Base-by-base conservation (phyloP, 2,888 invertebrate species). In the Pseudoips prasinana region DNA sequence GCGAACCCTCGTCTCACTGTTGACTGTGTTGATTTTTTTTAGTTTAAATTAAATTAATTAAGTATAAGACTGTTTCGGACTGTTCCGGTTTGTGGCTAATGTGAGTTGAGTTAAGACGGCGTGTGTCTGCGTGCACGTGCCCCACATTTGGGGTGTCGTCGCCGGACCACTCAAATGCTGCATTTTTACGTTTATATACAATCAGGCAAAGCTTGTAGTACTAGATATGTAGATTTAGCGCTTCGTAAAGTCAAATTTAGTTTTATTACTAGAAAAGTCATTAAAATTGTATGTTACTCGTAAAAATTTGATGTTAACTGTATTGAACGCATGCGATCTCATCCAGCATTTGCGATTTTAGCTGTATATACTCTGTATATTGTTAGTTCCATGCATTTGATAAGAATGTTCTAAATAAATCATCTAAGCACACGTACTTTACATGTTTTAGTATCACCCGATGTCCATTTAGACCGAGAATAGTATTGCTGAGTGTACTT, bases 11-110 rank as follows among this genome's bases (percentile, higher is more conserved):
- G 55, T 59, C 62, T 59, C 61, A 47, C 64, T 75, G 78, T 78
- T 84, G 71, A 85, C 72, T 70, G 83, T 81, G 83, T 57, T 56
- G 41, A 56, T 42, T 39, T 38, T 50, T 41, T 52, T 39, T 42
- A 48, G 36, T 47, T 51, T 8, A 46, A 38, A 48, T 63, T 58
- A 53, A 62, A 39, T 48, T 36, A 59, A 33, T 33, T 57, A 66
- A 66, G 70, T 39, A 72, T 67, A 72, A 72, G 63, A 76, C 69
- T 64, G 41, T 64, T 61, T 70, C 51, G 82, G 80, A 84, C 69
- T 81, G 73, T 74, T 58, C 74, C 74, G 57, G 77, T 78, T 76
- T 64, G 81, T 77, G 83, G 75, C 77, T 73, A 73, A 87, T 85
- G 86, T 87, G 84, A 86, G 86, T 87, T 77, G 47, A 76, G 61